Base-by-base conservation (phyloP, 2,888 invertebrate genomes). In the Stenurella melanura region DNA sequence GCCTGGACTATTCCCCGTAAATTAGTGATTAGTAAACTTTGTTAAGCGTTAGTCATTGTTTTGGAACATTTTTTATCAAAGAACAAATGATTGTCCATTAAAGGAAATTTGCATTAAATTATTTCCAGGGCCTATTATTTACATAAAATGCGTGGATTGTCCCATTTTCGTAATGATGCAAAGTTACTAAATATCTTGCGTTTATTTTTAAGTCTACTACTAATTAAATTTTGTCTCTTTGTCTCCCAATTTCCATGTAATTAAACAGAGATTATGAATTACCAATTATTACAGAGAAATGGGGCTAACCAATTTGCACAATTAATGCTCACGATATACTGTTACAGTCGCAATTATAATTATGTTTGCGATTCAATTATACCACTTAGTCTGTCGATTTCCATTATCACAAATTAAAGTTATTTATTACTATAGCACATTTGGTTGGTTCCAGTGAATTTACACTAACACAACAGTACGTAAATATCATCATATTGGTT, bases 401-500 rank as follows among this genome's bases (percentile, higher is more conserved):
- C 58, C 58, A 58, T 58, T 12, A 19, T 19, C 11, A 12, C 10
- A 58, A 19, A 18, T 18, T 42, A 38, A 64, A 61, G 57, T 68
- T 17, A 68, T 56, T 68, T 56, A 54, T 19, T 74, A 42, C 30
- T 69, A 68, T 21, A 75, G 18, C 38, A 34, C 9, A 15, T 57
- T 58, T 54, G 38, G 18, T 58, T 78, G 72, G 75, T 84, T 84
- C 69, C 81, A 87, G 87, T 75, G 85, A 88, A 73, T 81, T 86
- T 57, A 87, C 87, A 9, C 80, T 88, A 66, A 88, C 88, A 54
- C 87, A 87, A 80, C 88, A 89, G 79, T 90, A 89, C 82, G 90
- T 93, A 73, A 93, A 94, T 86, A 90, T 94, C 68, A 93, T 95
- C 80, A 91, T 95, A 79, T 92, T 95, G 17, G 88, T 95, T 17